These are phyloP conservation scores for Entomobrya multifasciata DNA, from an alignment of 2,888 invertebrate species.

Conservation along the genomic window DNA sequence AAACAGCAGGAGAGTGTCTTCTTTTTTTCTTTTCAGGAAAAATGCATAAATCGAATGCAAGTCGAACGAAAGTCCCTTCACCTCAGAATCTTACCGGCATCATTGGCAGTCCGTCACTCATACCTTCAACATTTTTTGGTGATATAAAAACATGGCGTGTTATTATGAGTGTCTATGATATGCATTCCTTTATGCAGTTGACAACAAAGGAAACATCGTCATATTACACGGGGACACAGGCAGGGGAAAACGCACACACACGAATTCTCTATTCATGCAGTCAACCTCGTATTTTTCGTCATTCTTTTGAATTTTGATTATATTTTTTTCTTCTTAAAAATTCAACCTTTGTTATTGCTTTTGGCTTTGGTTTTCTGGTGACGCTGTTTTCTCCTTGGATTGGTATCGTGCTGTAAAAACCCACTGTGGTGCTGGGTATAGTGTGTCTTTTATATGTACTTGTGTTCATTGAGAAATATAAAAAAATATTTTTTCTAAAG, in stretches of 20 bases:
- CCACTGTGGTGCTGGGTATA: conserved; percentile 55
- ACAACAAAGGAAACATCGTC: conserved; percentile 51
- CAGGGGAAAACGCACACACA: conserved; percentile 26
- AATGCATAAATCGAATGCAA: too few species aligned
- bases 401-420: conserved; percentile 48
- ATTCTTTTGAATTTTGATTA: neutral
- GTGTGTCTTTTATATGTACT: conserved; percentile 7
- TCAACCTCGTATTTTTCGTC: conserved; percentile 14
- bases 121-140: conserved; percentile 11
- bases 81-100: too few species aligned
- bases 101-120: conserved; percentile 54
- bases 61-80: neutral
- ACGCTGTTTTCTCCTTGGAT: conserved; percentile 20
- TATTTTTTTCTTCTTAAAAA: conserved; percentile 3
- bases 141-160: conserved; percentile 34
- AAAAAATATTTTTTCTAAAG: conserved; percentile 16
- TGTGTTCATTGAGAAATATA: conserved; percentile 23
- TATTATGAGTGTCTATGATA: conserved; percentile 40
- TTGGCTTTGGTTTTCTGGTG: conserved; percentile 34
- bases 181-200: conserved; percentile 43
- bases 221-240: conserved; percentile 45
- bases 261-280: neutral
- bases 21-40: too few species aligned
- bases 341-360: neutral
- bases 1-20: conserved; percentile 54